Conservation (phyloP, 2,797 vertebrate species). For the Hippopotamyrus pictus region DNA sequence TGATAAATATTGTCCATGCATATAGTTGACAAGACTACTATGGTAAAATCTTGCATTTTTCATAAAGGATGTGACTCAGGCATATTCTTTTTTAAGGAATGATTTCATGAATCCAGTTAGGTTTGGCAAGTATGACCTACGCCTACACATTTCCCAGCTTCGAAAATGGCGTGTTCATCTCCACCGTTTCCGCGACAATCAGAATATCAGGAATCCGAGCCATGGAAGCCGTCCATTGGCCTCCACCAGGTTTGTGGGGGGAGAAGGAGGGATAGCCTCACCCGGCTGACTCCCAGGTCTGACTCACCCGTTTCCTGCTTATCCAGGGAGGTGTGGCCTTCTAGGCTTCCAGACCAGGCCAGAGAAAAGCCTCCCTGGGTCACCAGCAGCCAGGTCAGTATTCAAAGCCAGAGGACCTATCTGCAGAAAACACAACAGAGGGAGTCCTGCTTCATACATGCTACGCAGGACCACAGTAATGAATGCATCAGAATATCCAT, state of each 20-base stretch:
- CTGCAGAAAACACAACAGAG: not conserved
- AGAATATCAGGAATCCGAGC: not conserved
- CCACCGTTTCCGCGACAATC: not conserved
- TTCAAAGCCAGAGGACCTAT: not conserved
- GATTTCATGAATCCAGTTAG: not conserved
- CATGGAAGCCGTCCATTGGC: not conserved
- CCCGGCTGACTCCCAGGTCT: constrained; percentile 24
- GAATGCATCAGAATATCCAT: not conserved
- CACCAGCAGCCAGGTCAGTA: not conserved
- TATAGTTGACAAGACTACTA: not conserved
- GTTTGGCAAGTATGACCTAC: not conserved
- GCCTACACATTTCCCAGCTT: not conserved
- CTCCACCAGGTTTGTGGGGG: not conserved
- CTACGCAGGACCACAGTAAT: not conserved
- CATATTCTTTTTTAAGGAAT: not conserved
- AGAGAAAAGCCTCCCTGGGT: constrained; percentile 22
- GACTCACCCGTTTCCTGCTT: constrained; percentile 26
- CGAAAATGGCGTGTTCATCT: not conserved
- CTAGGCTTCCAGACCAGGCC: not conserved
- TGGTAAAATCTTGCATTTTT: not conserved
- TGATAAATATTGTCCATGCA: not conserved
- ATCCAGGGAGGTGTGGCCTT: constrained; percentile 20
- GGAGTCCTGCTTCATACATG: not conserved
- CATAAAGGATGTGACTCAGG: not conserved
- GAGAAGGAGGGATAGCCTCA: constrained; percentile 29